Evolutionary conservation across 92 coral and sea anemone genomes (phyloP).

Genomic region (Porites cylindrica): DNA sequence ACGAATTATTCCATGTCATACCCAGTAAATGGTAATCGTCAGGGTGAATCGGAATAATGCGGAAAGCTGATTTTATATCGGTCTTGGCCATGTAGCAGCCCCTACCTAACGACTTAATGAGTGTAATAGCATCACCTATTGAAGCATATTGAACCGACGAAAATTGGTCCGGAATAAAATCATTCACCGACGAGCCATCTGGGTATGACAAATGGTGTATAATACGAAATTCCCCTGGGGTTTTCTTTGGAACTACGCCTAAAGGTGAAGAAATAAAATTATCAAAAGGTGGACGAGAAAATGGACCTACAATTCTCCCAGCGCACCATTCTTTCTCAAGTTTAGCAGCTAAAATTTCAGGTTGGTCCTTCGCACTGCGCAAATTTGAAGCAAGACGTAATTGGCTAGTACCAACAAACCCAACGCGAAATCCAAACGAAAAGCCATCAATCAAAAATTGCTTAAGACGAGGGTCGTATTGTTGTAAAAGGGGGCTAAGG

Average conservation of each 20-base stretch:
- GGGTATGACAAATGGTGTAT: slow-evolving; percentile 75
- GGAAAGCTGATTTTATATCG: too few relatives aligned
- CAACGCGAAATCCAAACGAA: slow-evolving; percentile 26
- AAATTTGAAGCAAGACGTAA: background rate
- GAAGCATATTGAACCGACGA: slow-evolving; percentile 42
- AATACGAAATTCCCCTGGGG: slow-evolving; percentile 68
- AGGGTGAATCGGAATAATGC: slow-evolving; percentile 58
- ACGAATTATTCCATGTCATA: too few relatives aligned
- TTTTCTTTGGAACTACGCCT: slow-evolving; percentile 28
- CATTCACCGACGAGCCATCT: slow-evolving; percentile 41
- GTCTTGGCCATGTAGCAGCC: background rate
- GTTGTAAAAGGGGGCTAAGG: slow-evolving; percentile 6
- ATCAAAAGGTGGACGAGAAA: slow-evolving; percentile 62
- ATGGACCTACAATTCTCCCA: slow-evolving; percentile 68
- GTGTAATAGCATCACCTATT: slow-evolving; percentile 31
- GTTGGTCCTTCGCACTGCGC: background rate
- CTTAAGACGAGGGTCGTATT: background rate
- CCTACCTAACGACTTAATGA: slow-evolving; percentile 21
- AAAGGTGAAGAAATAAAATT: slow-evolving; percentile 68
- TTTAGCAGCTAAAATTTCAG: slow-evolving; percentile 39
- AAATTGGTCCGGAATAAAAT: slow-evolving; percentile 28
- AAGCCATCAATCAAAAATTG: slow-evolving; percentile 16
- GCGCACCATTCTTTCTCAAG: slow-evolving; percentile 62
- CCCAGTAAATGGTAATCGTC: slow-evolving; percentile 12
- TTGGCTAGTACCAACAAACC: background rate